These are phyloP conservation scores for Chiloscyllium plagiosum DNA, from an alignment of 2,113 vertebrate species.

Conservation along the genomic window DNA sequence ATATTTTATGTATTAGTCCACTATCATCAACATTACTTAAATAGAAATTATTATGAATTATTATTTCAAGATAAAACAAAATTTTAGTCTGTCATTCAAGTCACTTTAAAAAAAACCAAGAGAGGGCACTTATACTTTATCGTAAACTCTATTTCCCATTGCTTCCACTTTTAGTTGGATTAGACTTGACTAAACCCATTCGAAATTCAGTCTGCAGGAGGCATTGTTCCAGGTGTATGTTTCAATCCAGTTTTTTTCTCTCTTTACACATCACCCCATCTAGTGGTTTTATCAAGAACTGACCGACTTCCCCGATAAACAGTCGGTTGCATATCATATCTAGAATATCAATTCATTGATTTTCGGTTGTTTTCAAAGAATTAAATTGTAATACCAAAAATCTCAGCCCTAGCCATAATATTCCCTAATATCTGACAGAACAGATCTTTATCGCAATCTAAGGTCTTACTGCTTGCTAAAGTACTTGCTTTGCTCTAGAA, in stretches of 20 bases:
- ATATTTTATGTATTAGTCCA: neutral
- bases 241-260: neutral
- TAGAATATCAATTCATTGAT: neutral
- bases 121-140: neutral
- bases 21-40: neutral
- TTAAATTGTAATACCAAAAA: neutral
- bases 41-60: neutral
- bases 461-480: neutral
- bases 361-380: neutral
- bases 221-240: neutral
- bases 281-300: constrained; percentile 10
- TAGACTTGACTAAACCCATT: neutral
- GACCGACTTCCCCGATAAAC: neutral
- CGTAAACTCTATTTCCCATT: neutral
- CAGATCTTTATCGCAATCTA: neutral
- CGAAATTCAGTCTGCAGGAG: constrained; percentile 10
- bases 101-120: neutral
- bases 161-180: neutral
- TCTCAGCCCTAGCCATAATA: neutral
- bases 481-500: neutral
- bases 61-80: neutral
- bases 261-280: neutral
- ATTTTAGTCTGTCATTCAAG: neutral
- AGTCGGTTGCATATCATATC: neutral
- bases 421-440: neutral